Evolutionary conservation across 2,113 vertebrate genomes (phyloP).

Genomic region (Gasterosteus aculeatus): DNA sequence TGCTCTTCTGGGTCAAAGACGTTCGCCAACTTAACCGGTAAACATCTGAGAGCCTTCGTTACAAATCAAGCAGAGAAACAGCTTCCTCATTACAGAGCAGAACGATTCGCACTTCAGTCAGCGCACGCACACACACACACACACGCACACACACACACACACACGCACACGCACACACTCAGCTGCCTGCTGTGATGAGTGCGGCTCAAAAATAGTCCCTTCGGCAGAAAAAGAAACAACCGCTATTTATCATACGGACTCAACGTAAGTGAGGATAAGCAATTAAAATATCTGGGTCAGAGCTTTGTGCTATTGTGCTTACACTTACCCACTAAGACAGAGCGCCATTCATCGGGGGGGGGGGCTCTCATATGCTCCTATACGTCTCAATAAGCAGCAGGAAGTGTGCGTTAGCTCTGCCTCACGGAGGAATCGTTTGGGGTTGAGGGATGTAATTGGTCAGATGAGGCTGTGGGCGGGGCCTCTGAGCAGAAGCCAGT

Average conservation of each 20-base stretch:
- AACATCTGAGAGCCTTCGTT: conserved; percentile 11
- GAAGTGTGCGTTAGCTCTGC: not conserved
- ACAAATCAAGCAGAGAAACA: conserved; percentile 39
- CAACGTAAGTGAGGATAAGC: conserved; percentile 65
- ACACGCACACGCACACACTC: conserved; percentile 16
- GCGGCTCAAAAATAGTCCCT: conserved; percentile 60
- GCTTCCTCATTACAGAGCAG: no score
- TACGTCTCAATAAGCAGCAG: conserved; percentile 20
- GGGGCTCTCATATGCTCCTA: not conserved
- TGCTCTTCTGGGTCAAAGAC: conserved; percentile 41
- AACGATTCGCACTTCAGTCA: no score
- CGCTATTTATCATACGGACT: conserved; percentile 67
- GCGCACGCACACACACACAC: not conserved
- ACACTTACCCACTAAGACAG: conserved; percentile 59
- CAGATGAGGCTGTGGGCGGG: not conserved
- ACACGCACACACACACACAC: not conserved
- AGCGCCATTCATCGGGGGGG: conserved; percentile 55
- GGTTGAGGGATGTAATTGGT: not conserved
- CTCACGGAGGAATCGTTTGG: not conserved
- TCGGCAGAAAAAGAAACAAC: conserved; percentile 55
- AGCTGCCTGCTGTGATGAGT: conserved; percentile 51
- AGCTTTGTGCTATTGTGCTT: conserved; percentile 60
- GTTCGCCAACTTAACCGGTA: conserved; percentile 28
- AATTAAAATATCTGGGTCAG: conserved; percentile 76
- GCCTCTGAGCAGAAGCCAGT: not conserved